These are phyloP conservation scores for Chironomus striatipennis DNA, from an alignment of 1,140 invertebrate genomes.

Conservation along the genomic window DNA sequence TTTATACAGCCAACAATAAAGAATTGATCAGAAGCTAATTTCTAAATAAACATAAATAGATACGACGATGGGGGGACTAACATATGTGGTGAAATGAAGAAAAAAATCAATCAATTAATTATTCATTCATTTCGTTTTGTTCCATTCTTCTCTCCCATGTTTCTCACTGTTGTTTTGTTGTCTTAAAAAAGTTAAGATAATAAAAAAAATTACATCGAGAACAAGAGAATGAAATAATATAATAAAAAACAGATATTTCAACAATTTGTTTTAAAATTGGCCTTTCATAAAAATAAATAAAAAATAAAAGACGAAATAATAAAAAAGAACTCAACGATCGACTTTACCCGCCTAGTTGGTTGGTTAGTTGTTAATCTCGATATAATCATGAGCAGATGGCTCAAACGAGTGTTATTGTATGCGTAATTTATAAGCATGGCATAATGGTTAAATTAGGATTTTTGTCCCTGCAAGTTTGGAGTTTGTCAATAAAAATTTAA, in stretches of 20 bases:
- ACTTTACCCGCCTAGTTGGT: not conserved
- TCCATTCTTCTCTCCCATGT: not conserved
- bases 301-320: not conserved
- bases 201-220: no score
- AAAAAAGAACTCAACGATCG: not conserved
- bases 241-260: not conserved
- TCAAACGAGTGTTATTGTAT: not conserved
- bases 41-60: constrained; percentile 12
- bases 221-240: not conserved
- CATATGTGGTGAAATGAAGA: not conserved
- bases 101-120: constrained; percentile 23
- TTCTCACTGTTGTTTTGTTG: not conserved
- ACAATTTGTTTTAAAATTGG: not conserved
- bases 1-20: not conserved
- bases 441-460: no score
- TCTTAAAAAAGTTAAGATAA: no score
- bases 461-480: no score
- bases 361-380: constrained; percentile 4
- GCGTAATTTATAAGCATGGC: no score
- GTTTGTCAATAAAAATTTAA: no score
- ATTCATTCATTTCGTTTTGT: constrained; percentile 3
- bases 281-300: not conserved
- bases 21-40: constrained; percentile 20
- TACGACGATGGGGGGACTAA: not conserved
- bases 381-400: constrained; percentile 22